These are phyloP conservation scores for Camponotus vicinus DNA, from an alignment of 1,140 invertebrate species.

Conservation along the genomic window DNA sequence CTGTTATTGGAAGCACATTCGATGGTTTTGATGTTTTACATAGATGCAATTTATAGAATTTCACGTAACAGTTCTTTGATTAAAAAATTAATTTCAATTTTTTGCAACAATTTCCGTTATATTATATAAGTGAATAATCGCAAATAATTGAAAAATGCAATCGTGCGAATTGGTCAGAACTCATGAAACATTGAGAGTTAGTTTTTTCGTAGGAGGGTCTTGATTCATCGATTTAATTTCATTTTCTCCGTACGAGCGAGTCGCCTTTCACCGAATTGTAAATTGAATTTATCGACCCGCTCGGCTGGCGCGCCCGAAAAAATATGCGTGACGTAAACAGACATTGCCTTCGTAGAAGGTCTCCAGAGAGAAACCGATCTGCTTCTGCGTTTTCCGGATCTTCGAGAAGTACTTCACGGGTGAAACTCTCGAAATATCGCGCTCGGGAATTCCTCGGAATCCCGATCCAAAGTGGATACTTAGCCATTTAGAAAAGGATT, in stretches of 20 bases:
- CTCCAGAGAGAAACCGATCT: constrained; percentile 16
- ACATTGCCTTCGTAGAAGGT: constrained; percentile 20
- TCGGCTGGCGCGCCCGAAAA: neutral
- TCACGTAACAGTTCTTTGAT: neutral
- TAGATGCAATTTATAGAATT: constrained; percentile 14
- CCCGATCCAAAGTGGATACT: constrained; percentile 24
- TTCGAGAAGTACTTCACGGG: constrained; percentile 7
- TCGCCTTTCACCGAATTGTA: constrained; percentile 50
- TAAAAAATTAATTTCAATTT: neutral
- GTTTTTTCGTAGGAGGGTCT: neutral
- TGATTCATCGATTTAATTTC: constrained; percentile 45
- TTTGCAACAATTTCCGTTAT: neutral
- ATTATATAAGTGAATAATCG: constrained; percentile 2
- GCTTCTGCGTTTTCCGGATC: constrained; percentile 4
- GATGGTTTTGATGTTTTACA: neutral
- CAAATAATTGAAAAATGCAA: constrained; percentile 40
- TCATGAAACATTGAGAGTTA: neutral
- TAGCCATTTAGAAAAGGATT: neutral
- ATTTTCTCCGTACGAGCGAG: constrained; percentile 19
- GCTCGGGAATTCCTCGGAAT: constrained; percentile 16
- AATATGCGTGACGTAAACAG: constrained; percentile 44
- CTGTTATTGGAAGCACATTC: neutral
- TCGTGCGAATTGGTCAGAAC: neutral
- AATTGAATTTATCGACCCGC: constrained; percentile 41
- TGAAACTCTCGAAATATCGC: constrained; percentile 14